Evolutionary conservation across 2,888 invertebrate species (phyloP).

Genomic region (Drosophila siamana): DNA sequence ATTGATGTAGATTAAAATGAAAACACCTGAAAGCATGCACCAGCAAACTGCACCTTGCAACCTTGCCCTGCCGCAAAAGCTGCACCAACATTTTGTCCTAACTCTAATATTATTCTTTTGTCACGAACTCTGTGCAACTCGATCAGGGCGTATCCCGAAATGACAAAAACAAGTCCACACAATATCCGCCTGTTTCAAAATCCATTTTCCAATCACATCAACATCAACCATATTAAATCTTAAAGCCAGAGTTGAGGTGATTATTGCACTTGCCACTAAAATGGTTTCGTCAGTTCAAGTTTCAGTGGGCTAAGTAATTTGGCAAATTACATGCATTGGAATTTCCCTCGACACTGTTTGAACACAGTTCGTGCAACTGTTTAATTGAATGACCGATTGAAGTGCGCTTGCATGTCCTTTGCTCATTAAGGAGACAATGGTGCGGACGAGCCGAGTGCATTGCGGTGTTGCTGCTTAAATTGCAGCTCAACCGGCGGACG

Average conservation of each 20-base stretch:
- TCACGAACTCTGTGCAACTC: neutral
- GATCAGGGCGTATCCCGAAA: neutral
- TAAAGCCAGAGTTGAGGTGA: neutral
- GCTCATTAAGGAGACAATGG: slow-evolving; percentile 54
- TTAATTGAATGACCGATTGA: slow-evolving; percentile 56
- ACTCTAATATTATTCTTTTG: slow-evolving; percentile 9
- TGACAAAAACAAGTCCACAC: neutral
- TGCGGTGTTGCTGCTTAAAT: slow-evolving; percentile 35
- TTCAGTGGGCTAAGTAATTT: slow-evolving; percentile 59
- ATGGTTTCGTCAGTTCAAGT: slow-evolving; percentile 18
- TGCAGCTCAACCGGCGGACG: slow-evolving; percentile 1
- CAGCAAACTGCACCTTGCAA: slow-evolving; percentile 15
- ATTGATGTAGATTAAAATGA: slow-evolving; percentile 60
- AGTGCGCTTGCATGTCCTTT: slow-evolving; percentile 55
- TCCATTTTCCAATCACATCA: neutral
- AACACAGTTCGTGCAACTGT: slow-evolving; percentile 27
- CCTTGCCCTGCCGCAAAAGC: slow-evolving; percentile 19
- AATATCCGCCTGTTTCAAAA: neutral
- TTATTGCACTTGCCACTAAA: slow-evolving; percentile 15
- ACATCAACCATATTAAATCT: too few relatives aligned
- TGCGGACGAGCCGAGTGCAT: slow-evolving; percentile 18
- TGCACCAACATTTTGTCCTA: slow-evolving; percentile 18
- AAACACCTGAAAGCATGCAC: slow-evolving; percentile 63
- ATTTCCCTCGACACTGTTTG: slow-evolving; percentile 40
- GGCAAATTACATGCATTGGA: slow-evolving; percentile 54